Percentiles rank a stretch among this genome's conserved stretches.
phyloP scores from a whole-genome alignment of 1,140 invertebrate species.

The Macrobrachium nipponense region DNA sequence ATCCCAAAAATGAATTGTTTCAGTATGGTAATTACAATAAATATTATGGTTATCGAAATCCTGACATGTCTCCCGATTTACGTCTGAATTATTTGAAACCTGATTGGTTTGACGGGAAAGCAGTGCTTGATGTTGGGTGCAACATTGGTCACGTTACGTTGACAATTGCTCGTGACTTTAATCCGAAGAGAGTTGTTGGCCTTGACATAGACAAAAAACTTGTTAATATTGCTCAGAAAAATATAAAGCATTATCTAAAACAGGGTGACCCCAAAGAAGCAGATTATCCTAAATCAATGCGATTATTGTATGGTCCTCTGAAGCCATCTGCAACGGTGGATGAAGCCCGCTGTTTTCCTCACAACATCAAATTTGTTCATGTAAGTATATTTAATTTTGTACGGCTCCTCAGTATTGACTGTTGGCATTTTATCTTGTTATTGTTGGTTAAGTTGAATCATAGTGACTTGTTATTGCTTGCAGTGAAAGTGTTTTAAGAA shows the following conservation, averaged over 20 bases:
- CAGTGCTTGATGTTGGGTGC: conserved; percentile 97
- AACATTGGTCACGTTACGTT: conserved; percentile 95
- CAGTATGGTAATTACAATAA: conserved; percentile 96
- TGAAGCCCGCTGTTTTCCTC: conserved; percentile 76
- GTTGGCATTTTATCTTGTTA: conserved; percentile 31
- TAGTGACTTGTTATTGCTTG: too few species aligned
- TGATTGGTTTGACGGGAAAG: conserved; percentile 89
- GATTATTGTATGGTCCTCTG: conserved; percentile 83
- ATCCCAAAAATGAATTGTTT: conserved; percentile 79
- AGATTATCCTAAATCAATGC: conserved; percentile 87
- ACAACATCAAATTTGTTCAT: conserved; percentile 89
- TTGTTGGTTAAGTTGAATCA: not conserved
- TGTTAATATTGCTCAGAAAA: conserved; percentile 84
- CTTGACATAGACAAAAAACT: conserved; percentile 95
- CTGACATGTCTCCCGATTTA: conserved; percentile 82
- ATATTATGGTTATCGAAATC: conserved; percentile 95
- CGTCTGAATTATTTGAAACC: conserved; percentile 84
- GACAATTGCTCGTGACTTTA: conserved; percentile 83
- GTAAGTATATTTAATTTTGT: conserved; percentile 71
- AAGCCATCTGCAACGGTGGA: conserved; percentile 74
- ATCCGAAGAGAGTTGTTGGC: conserved; percentile 87
- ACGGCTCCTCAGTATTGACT: not conserved
- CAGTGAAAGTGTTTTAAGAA: too few species aligned
- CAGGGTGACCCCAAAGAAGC: conserved; percentile 66
- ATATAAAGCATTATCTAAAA: conserved; percentile 81